These are phyloP conservation scores for Drosophila punjabiensis DNA, from an alignment of 1,140 invertebrate genomes.

Conservation along the genomic window DNA sequence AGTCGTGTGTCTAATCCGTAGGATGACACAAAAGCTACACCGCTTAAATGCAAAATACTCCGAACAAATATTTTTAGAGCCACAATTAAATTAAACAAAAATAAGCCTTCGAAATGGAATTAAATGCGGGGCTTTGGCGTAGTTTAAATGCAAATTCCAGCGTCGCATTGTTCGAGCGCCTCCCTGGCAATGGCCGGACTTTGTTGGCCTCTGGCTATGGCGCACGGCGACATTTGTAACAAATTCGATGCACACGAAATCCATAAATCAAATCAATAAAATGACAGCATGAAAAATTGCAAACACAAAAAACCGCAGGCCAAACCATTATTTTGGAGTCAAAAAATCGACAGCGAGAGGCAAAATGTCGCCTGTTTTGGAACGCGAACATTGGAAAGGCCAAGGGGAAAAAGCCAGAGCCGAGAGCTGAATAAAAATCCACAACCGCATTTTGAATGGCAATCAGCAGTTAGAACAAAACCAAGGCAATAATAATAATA, in stretches of 20 bases:
- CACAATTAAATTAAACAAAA: conserved; percentile 36
- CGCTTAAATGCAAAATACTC: conserved; percentile 26
- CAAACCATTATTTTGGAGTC: conserved; percentile 55
- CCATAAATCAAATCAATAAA: conserved; percentile 78
- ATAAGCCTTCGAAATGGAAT: conserved; percentile 7
- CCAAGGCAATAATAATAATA: conserved; percentile 54
- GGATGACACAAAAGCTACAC: conserved; percentile 1
- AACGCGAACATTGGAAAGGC: neutral
- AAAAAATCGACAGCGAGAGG: conserved; percentile 39
- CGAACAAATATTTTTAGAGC: conserved; percentile 9
- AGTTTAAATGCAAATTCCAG: conserved; percentile 49
- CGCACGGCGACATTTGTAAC: conserved; percentile 57
- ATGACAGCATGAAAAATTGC: conserved; percentile 79
- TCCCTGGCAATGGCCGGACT: conserved; percentile 11
- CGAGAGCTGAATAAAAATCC: conserved; percentile 40
- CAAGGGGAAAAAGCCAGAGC: neutral
- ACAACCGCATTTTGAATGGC: conserved; percentile 60
- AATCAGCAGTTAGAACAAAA: conserved; percentile 68
- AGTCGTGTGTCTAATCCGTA: conserved; percentile 27
- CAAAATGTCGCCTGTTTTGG: conserved; percentile 38
- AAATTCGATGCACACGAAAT: conserved; percentile 62
- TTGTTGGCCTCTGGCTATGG: conserved; percentile 36
- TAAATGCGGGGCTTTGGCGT: conserved; percentile 16
- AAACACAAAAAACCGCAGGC: conserved; percentile 69
- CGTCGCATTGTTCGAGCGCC: conserved; percentile 20